Conservation (phyloP, 2,888 invertebrate species). For the Tipula unca region DNA sequence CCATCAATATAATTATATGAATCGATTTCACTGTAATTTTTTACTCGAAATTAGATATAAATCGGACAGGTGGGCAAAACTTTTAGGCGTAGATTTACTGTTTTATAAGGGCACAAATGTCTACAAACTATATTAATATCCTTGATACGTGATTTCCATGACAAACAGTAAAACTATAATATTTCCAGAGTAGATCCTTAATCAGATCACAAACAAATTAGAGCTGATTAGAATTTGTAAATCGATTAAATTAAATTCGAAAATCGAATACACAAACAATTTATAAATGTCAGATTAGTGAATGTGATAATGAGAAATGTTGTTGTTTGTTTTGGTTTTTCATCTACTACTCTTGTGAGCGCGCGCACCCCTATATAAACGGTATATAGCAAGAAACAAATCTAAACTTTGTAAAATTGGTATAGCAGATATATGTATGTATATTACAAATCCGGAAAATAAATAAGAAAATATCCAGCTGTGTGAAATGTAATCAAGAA, state of each 20-base stretch:
- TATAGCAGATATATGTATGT: not conserved
- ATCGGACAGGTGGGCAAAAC: too few species aligned
- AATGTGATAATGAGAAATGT: not conserved
- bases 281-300: conserved; percentile 8
- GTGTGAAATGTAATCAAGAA: not conserved
- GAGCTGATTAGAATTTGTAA: not conserved
- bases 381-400: not conserved
- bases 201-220: not conserved
- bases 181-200: too few species aligned
- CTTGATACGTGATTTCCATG: too few species aligned
- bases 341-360: not conserved
- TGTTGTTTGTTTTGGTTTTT: not conserved
- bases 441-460: conserved; percentile 8
- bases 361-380: not conserved
- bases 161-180: too few species aligned
- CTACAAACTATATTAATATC: too few species aligned
- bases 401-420: not conserved
- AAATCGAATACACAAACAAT: not conserved
- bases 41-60: too few species aligned
- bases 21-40: too few species aligned
- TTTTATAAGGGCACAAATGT: too few species aligned
- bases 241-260: not conserved
- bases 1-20: too few species aligned
- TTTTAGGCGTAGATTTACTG: too few species aligned
- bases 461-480: conserved; percentile 14